These are phyloP conservation scores for Diabrotica balteata DNA, from an alignment of 2,888 invertebrate genomes.

Conservation along the genomic window DNA sequence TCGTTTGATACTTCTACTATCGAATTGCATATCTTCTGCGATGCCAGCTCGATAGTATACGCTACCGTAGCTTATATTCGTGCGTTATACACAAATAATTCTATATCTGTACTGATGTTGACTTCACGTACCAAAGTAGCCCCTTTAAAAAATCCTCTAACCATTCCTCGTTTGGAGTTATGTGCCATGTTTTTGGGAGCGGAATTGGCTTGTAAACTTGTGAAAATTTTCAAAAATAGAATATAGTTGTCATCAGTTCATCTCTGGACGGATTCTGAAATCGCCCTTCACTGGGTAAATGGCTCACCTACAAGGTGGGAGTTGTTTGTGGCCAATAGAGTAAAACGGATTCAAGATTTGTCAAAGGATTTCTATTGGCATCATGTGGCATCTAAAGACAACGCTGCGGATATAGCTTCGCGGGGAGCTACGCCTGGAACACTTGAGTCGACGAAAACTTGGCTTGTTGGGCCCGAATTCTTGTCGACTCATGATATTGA, in stretches of 20 bases:
- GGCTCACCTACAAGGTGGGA: neutral
- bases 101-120: neutral
- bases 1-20: too few relatives aligned
- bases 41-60: neutral
- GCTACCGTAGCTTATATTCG: neutral
- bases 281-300: neutral
- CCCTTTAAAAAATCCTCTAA: neutral
- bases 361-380: too few relatives aligned
- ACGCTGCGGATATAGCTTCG: too few relatives aligned
- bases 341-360: neutral
- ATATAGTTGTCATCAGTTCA: neutral
- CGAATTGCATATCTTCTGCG: too few relatives aligned
- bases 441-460: too few relatives aligned
- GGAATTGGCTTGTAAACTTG: too few relatives aligned
- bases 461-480: too few relatives aligned
- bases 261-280: neutral
- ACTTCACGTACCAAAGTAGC: neutral
- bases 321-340: neutral
- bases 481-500: too few relatives aligned
- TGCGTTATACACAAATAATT: neutral
- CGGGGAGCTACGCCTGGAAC: too few relatives aligned
- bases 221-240: too few relatives aligned
- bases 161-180: slow-evolving; percentile 1
- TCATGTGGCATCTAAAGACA: too few relatives aligned
- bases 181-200: neutral